Percentiles rank a stretch among this genome's conserved stretches.
Evolutionary conservation across 2,888 invertebrate species (phyloP).

Genomic region (Eupithecia subumbrata): DNA sequence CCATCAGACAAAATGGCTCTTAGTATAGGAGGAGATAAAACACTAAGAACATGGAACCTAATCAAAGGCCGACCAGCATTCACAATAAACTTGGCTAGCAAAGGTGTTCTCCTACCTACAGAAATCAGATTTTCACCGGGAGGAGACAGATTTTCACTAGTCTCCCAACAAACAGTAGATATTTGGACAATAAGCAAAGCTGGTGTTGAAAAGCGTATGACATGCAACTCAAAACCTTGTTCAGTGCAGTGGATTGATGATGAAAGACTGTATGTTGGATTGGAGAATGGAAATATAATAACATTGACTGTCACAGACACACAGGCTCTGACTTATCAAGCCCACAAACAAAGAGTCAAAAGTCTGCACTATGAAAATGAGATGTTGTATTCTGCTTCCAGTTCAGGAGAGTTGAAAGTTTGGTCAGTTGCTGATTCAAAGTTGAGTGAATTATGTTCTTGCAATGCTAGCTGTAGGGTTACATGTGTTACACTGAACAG

Average conservation of each 20-base stretch:
- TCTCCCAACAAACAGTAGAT: slow-evolving; percentile 88
- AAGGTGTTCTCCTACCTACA: slow-evolving; percentile 79
- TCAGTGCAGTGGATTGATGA: slow-evolving; percentile 88
- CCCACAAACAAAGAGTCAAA: slow-evolving; percentile 88
- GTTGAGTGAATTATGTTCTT: slow-evolving; percentile 82
- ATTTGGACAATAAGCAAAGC: slow-evolving; percentile 92
- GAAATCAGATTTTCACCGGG: slow-evolving; percentile 89
- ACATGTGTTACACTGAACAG: slow-evolving; percentile 87
- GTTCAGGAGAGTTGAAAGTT: slow-evolving; percentile 90
- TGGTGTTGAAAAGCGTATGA: slow-evolving; percentile 86
- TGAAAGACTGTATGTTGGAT: slow-evolving; percentile 86
- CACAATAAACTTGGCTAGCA: slow-evolving; percentile 92
- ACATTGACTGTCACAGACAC: slow-evolving; percentile 83
- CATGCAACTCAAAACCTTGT: slow-evolving; percentile 88
- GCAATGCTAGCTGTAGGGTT: slow-evolving; percentile 88
- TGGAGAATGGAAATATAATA: slow-evolving; percentile 89
- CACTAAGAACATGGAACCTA: slow-evolving; percentile 96
- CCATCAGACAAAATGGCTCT: slow-evolving; percentile 95
- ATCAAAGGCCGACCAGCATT: slow-evolving; percentile 96
- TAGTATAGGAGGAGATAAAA: slow-evolving; percentile 92
- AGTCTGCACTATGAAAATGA: slow-evolving; percentile 83
- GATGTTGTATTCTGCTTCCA: slow-evolving; percentile 88
- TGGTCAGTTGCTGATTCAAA: slow-evolving; percentile 82
- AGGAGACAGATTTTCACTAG: slow-evolving; percentile 90
- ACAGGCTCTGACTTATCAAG: slow-evolving; percentile 74